Evolutionary conservation across 37 sponge, comb jelly and placozoan genomes (phyloP), one percentile per base, ranked within the genome.

Genomic region (Diacarnus erythraeanus): DNA sequence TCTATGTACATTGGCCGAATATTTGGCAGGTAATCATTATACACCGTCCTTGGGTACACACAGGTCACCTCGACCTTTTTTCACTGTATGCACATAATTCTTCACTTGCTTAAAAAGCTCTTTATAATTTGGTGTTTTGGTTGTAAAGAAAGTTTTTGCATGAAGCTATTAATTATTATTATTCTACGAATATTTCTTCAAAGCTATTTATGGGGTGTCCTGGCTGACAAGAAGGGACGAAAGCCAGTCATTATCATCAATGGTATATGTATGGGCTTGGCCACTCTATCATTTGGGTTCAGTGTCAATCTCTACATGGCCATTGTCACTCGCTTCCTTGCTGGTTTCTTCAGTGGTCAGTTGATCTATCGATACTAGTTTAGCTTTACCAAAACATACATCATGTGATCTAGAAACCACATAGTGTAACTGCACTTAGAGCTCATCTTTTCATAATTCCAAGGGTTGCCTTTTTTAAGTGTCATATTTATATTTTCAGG

Each of bases 191-290:
- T n/a, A n/a, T n/a, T n/a, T 12, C 51, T 47, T 12, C 51, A 63
- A 63, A 93, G 94, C 67, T 95, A 90, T 57, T 21, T 86, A 2
- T 95, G 95, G 95, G 95, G 95, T 0, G 71, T 35, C n/a, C 31
- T 95, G 1, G 75, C 96, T 21, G 96, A 95, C 66, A 35, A 40
- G 23, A 77, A 74, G 25, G 92, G 92, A 17, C 86, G 89, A 18
- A 90, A 84, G 60, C 86, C 80, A 10, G 81, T 88, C 25, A 31
- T 95, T 20, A 78, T 95, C 59, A 20, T 75, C 56, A 82, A 83
- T 61, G 66, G 57, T 0, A 0, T 90, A 25, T 71, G 80, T 3
- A 38, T 84, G 3, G 88, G 80, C 23, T 38, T 90, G 18, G 39
- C 69, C 27, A 31, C 86, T 1, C n/a, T 21, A 18, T 57, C 40